These are phyloP conservation scores for Choloepus didactylus DNA, from an alignment of 2,797 vertebrate genomes.

Conservation along the genomic window DNA sequence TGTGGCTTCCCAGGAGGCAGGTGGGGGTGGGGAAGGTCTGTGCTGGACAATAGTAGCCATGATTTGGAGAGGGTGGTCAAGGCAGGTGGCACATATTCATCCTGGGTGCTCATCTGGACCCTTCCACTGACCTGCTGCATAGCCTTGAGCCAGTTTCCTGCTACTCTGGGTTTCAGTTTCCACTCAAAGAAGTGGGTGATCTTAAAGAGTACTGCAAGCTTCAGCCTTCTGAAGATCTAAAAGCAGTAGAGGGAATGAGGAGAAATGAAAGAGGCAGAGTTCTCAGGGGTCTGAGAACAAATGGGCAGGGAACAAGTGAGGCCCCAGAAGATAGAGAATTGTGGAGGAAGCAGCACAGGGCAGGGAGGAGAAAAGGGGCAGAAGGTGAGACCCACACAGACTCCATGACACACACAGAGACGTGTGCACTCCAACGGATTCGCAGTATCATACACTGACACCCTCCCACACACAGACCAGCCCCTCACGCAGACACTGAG, in stretches of 20 bases:
- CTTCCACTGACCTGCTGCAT: background rate
- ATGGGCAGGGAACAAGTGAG: background rate
- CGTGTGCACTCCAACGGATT: slow-evolving; percentile 48
- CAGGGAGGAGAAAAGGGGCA: background rate
- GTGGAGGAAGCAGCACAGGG: background rate
- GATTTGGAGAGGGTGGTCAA: background rate
- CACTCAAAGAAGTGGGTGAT: slow-evolving; percentile 7
- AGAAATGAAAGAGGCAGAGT: background rate
- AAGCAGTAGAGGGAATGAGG: background rate
- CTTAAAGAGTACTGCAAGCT: slow-evolving; percentile 1
- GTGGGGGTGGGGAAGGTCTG: background rate
- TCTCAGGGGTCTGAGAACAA: background rate
- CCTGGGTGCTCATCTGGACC: background rate
- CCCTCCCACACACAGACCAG: slow-evolving; percentile 63
- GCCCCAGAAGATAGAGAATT: background rate
- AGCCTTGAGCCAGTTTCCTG: background rate
- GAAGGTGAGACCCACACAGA: slow-evolving; percentile 50
- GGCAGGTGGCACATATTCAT: background rate
- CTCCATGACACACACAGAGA: background rate
- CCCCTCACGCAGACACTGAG: slow-evolving; percentile 46
- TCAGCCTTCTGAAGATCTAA: background rate
- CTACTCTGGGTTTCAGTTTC: slow-evolving; percentile 9
- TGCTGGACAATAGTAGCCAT: background rate
- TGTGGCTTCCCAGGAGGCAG: background rate
- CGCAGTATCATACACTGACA: slow-evolving; percentile 36